Conservation (phyloP, 2,113 vertebrate species). For the Varanus komodoensis region DNA sequence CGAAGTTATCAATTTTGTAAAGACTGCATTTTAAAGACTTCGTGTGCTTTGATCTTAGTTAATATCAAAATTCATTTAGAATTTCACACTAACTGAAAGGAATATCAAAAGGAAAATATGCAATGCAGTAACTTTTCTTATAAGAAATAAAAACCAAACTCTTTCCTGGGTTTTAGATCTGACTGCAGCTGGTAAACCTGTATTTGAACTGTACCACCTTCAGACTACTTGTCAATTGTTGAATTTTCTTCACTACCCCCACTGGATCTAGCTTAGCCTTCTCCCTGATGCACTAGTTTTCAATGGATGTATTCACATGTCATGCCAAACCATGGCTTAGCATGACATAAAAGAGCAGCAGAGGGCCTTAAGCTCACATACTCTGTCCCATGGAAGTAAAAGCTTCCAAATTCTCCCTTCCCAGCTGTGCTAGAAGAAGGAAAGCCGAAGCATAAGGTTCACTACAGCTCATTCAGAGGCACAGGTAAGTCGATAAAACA, state of each 20-base stretch:
- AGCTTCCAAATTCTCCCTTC: background rate
- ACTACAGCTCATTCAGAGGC: background rate
- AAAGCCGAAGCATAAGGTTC: background rate
- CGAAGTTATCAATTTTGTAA: conserved; percentile 12
- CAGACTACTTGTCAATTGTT: background rate
- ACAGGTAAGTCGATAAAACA: background rate
- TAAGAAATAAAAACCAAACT: background rate
- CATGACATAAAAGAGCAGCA: background rate
- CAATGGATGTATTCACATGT: background rate
- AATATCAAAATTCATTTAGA: background rate
- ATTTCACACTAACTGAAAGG: background rate
- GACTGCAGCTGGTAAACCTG: background rate
- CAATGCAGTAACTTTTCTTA: background rate
- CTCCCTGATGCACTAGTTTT: background rate
- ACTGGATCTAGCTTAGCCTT: background rate
- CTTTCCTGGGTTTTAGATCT: background rate
- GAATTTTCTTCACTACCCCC: background rate
- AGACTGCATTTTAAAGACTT: conserved; percentile 8
- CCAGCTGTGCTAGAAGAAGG: background rate
- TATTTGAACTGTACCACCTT: background rate
- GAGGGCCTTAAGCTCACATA: background rate
- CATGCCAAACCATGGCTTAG: background rate
- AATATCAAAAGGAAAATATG: background rate
- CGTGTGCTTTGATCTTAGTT: background rate
- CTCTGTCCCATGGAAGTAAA: background rate